Conservation (phyloP, 2,113 vertebrate genomes). For the Vidua chalybeata region DNA sequence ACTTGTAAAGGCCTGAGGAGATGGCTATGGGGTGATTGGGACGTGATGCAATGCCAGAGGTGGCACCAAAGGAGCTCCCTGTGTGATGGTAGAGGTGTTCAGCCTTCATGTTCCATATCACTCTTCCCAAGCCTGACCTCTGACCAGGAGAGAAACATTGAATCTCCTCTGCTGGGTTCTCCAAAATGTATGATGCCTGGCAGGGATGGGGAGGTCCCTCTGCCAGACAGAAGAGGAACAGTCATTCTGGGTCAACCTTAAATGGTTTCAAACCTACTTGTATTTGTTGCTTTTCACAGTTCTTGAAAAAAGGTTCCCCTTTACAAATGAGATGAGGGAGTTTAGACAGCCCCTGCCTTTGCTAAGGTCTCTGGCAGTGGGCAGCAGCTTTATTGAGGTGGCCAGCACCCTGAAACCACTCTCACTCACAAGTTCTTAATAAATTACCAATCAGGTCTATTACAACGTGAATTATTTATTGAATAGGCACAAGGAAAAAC, state of each 20-base stretch:
- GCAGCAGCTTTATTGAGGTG: background rate
- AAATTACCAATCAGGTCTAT: background rate
- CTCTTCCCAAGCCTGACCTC: background rate
- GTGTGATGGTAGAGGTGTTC: background rate
- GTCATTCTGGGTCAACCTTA: background rate
- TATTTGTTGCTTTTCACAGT: background rate
- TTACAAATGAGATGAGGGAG: background rate
- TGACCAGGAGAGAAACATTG: background rate
- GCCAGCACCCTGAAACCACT: background rate
- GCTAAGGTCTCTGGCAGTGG: background rate
- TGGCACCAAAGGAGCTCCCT: background rate
- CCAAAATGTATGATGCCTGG: background rate
- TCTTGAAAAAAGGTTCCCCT: background rate
- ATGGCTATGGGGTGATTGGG: background rate
- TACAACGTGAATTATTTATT: background rate
- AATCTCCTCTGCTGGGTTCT: background rate
- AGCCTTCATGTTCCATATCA: background rate
- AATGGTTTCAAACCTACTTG: background rate
- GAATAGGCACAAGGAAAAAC: background rate
- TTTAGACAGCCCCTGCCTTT: background rate
- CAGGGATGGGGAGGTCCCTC: background rate
- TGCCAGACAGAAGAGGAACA: background rate
- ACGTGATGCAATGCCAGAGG: rapidly evolving
- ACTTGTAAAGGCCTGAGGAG: background rate
- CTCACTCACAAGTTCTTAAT: background rate